Percentiles rank a stretch among this genome's conserved stretches.
Conservation (phyloP, 1,140 invertebrate genomes). For the Rhopalosiphum maidis region DNA sequence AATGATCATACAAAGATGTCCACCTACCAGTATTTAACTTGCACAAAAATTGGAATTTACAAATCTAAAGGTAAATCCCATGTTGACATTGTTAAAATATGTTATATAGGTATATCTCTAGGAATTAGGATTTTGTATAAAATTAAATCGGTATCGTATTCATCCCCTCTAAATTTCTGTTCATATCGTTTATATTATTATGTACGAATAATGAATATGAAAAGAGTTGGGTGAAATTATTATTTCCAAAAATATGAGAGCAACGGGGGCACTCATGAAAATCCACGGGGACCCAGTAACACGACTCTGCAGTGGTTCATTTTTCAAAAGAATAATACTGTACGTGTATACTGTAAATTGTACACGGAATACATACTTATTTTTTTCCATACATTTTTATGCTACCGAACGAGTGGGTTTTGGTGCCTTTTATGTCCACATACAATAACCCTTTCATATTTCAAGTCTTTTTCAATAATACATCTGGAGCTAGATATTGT, state of each 20-base stretch:
- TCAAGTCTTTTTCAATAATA: slow-evolving; percentile 35
- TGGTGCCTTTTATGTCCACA: slow-evolving; percentile 39
- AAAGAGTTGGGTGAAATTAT: slow-evolving; percentile 24
- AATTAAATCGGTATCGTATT: neutral
- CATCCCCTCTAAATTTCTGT: neutral
- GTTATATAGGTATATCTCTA: neutral
- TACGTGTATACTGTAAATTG: neutral
- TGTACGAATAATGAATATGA: slow-evolving; percentile 4
- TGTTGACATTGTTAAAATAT: neutral
- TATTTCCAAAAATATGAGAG: slow-evolving; percentile 40
- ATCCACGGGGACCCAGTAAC: slow-evolving; percentile 42
- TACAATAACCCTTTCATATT: slow-evolving; percentile 30
- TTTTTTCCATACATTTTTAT: slow-evolving; percentile 25
- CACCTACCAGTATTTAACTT: neutral
- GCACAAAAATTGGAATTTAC: neutral
- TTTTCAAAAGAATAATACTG: slow-evolving; percentile 48
- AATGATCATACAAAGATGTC: neutral
- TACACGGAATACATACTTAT: neutral
- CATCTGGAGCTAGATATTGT: slow-evolving; percentile 40
- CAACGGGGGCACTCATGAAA: neutral
- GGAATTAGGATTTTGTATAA: neutral
- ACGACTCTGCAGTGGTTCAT: slow-evolving; percentile 36
- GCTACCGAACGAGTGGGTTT: slow-evolving; percentile 54
- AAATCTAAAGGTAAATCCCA: neutral
- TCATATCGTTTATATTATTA: neutral